Evolutionary conservation across 2,113 vertebrate species (phyloP).

Genomic region (Xiphorhynchus elegans): DNA sequence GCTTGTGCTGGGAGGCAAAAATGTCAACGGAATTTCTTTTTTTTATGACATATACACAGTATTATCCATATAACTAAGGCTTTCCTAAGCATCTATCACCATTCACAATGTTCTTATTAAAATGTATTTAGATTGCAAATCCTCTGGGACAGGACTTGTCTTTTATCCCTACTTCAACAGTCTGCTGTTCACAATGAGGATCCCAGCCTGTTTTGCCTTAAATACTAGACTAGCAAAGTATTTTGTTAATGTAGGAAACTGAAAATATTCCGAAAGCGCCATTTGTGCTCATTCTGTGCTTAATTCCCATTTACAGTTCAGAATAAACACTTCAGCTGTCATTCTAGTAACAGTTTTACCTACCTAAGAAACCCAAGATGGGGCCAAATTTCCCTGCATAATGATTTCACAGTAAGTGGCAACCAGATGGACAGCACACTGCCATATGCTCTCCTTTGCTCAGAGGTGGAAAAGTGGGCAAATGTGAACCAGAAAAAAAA

Average conservation of each 20-base stretch:
- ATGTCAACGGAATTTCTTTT: not conserved
- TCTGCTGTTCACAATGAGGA: not conserved
- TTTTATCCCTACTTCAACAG: not conserved
- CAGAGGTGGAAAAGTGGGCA: slow-evolving; percentile 20
- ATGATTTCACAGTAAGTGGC: slow-evolving; percentile 27
- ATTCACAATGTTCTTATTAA: not conserved
- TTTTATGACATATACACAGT: not conserved
- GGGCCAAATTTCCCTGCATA: slow-evolving; percentile 29
- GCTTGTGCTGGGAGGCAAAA: not conserved
- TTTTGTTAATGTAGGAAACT: not conserved
- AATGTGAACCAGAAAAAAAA: not conserved
- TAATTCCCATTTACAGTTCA: not conserved
- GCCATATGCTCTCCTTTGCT: slow-evolving; percentile 43
- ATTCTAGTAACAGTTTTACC: slow-evolving; percentile 17
- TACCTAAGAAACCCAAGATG: not conserved
- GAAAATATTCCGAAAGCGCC: not conserved
- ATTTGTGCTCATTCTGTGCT: not conserved
- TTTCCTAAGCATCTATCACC: not conserved
- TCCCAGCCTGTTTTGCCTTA: not conserved
- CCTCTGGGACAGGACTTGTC: not conserved
- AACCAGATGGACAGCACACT: slow-evolving; percentile 42
- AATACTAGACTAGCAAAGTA: not conserved
- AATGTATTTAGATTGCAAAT: not conserved
- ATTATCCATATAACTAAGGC: not conserved
- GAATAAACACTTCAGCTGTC: slow-evolving; percentile 19